Percentiles rank a stretch among this genome's conserved stretches.
Conservation (phyloP, 2,888 invertebrate species). For the Noctuana brunneofusca region DNA sequence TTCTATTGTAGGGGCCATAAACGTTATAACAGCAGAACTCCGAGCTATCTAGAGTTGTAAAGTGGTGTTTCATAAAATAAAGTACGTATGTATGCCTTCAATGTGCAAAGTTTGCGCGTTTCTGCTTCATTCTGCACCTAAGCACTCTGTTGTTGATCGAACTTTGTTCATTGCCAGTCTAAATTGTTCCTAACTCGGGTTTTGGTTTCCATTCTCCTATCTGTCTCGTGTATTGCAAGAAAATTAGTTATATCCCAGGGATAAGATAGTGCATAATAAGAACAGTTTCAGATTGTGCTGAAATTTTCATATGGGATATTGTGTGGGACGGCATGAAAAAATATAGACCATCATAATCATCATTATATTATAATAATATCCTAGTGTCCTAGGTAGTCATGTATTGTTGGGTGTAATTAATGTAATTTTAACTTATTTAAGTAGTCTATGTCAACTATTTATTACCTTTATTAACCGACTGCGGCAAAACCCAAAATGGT, state of each 20-base stretch:
- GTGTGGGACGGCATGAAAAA: too few relatives aligned
- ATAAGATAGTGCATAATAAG: background rate
- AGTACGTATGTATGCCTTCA: background rate
- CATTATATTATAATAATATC: too few relatives aligned
- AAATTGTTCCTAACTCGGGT: slow-evolving; percentile 11
- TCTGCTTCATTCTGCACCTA: slow-evolving; percentile 23
- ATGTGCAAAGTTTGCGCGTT: slow-evolving; percentile 22
- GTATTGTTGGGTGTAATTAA: too few relatives aligned
- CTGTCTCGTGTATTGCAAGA: background rate
- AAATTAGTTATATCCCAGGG: slow-evolving; percentile 17
- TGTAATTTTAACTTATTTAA: too few relatives aligned
- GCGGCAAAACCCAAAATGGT: too few relatives aligned
- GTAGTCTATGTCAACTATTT: too few relatives aligned
- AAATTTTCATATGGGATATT: too few relatives aligned
- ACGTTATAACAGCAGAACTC: background rate
- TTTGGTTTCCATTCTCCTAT: slow-evolving; percentile 7
- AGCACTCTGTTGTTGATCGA: slow-evolving; percentile 13
- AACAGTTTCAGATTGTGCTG: too few relatives aligned
- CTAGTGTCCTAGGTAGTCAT: too few relatives aligned
- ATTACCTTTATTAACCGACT: too few relatives aligned
- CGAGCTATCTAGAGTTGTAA: background rate
- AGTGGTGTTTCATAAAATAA: slow-evolving; percentile 10
- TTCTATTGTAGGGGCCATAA: too few relatives aligned
- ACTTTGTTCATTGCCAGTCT: slow-evolving; percentile 17
- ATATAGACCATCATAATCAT: too few relatives aligned